Base-by-base conservation (phyloP, 2,888 invertebrate species). In the Myopa tessellatipennis region DNA sequence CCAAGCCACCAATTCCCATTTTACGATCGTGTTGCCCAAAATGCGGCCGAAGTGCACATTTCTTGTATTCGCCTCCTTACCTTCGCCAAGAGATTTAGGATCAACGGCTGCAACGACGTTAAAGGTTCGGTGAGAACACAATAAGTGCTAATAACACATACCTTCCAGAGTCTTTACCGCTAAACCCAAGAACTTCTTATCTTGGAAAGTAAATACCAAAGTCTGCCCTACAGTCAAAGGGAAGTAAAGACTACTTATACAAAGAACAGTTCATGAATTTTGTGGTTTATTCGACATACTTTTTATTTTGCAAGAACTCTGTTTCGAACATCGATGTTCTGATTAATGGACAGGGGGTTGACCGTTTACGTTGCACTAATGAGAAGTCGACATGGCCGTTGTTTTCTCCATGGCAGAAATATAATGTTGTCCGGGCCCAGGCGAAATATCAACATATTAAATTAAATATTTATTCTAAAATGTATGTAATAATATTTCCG, bases 1-100 rank as follows among this genome's bases (percentile, higher is more conserved):
- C 98, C 86, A 99, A 90, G 87, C 99, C 99, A 83, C 99, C 99
- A 86, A 99, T 98, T 78, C 99, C 99, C 98, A 99, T 98, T n/a
- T n/a, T n/a, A 99, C 93, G 52, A 92, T 91, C 0, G 97, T 95
- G 86, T 99, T 96, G 10, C 97, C 95, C 61, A 96, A 90, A 63
- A 98, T 91, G 14, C 96, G 92, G 1, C 98, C 99, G 88, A 95
- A 91, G 81, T 93, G 92, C 0, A 93, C 94, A 82, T 94, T 93
- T 16, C 92, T 93, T 0, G 95, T 93, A 78, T 94, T 92, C 0
- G 92, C 91, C 77, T 94, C 94, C 71, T 93, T 92, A 1, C 95
- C 95, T 68, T 94, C 92, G 79, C 94, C 94, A 68, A 96, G 88
- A 0, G 94, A 93, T 85, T 92, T 92, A 60, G 95, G 92, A 86